Evolutionary conservation across 2,888 invertebrate species (phyloP), one percentile per base, ranked within the genome.

Genomic region (Meta bourneti): DNA sequence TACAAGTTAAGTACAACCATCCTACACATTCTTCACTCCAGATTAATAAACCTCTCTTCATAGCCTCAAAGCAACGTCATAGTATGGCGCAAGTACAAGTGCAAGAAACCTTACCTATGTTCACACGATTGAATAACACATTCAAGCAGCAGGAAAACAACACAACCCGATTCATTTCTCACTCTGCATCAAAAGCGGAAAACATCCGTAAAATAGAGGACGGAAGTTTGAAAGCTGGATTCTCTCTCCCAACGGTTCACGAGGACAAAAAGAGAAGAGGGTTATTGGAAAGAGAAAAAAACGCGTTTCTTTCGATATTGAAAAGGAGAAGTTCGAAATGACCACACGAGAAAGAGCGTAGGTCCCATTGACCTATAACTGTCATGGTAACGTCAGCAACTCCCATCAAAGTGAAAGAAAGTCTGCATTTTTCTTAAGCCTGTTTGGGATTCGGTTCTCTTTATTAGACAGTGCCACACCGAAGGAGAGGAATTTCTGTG

Each of bases 301-400:
- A 48, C 49, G 16, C 13, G 77, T 79, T 79, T 61, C 34, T 48
- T 69, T 19, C 72, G 34, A 13, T 16, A 61, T 79, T 79, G 61
- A 79, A 79, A 79, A 20, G 61, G 19, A 78, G n/a, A 79, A 20
- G 16, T 6, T 19, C 61, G 79, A 34, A 79, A 61, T 79, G 79
- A 61, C 61, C 61, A 61, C 61, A 61, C 16, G 61, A 61, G 61
- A 16, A 61, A 61, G 52, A 19, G 49, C 52, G 51, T 52, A 51
- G 79, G 34, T 79, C 61, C 79, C 79, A 79, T 79, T 79, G 79
- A 79, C 79, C 79, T 54, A 79, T 34, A 54, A 34, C 79, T 79
- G 79, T 79, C 79, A 79, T 11, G 61, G 13, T 54, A 54, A 69
- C 79, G 61, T 79, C 79, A 79, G 79, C 8, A 54, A 79, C 79